phyloP scores from a whole-genome alignment of 2,888 invertebrate genomes.

The Macrosoma leucophasiata region DNA sequence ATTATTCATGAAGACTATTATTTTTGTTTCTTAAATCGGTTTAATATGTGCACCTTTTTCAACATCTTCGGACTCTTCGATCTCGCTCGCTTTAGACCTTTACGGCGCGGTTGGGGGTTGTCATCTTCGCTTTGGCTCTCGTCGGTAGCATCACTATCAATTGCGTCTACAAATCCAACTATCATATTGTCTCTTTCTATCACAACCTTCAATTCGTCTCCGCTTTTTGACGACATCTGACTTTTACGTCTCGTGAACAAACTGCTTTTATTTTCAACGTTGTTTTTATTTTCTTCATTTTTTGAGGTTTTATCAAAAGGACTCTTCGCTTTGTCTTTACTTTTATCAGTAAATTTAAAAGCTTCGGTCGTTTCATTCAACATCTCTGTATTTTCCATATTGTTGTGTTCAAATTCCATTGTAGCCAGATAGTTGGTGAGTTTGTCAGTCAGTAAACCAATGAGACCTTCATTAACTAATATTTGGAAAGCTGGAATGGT shows the following conservation, averaged over 20 bases:
- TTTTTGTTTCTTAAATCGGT: too few species aligned
- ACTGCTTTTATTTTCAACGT: constrained; percentile 26
- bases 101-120: constrained; percentile 32
- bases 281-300: constrained; percentile 15
- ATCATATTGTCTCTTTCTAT: constrained; percentile 71
- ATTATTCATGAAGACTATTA: neutral
- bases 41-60: constrained; percentile 41
- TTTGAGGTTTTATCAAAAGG: constrained; percentile 11
- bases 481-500: constrained; percentile 60
- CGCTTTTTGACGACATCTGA: constrained; percentile 37
- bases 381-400: constrained; percentile 32
- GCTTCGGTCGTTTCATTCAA: constrained; percentile 25
- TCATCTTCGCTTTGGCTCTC: constrained; percentile 59
- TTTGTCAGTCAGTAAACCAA: constrained; percentile 57
- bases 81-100: constrained; percentile 45
- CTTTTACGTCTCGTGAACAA: constrained; percentile 46
- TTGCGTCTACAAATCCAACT: constrained; percentile 59
- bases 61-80: constrained; percentile 43
- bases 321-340: too few species aligned
- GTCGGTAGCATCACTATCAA: constrained; percentile 56
- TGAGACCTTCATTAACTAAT: constrained; percentile 61
- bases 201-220: constrained; percentile 58
- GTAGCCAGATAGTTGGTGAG: constrained; percentile 50
- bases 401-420: constrained; percentile 60
- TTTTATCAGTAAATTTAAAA: constrained; percentile 25